Evolutionary conservation across 2,888 invertebrate genomes (phyloP).

Genomic region (Caradrina clavipalpis): DNA sequence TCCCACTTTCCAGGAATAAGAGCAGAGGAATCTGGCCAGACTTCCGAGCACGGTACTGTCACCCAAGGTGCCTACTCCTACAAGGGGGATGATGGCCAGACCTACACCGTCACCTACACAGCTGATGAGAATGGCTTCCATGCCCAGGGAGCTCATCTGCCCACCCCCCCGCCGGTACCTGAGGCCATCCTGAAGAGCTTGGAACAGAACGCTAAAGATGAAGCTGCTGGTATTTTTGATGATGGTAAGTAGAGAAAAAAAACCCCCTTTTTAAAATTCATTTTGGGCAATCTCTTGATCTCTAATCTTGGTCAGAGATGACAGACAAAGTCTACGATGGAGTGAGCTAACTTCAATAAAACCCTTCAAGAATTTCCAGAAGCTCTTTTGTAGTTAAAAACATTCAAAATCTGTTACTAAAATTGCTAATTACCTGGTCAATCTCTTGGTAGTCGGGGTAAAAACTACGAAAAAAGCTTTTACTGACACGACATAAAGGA

Average conservation of each 20-base stretch:
- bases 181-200: slow-evolving; percentile 88
- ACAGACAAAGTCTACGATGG: too few relatives aligned
- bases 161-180: slow-evolving; percentile 91
- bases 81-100: slow-evolving; percentile 90
- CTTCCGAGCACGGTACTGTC: slow-evolving; percentile 77
- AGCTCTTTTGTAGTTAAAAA: too few relatives aligned
- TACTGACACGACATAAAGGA: too few relatives aligned
- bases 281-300: too few relatives aligned
- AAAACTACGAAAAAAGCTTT: too few relatives aligned
- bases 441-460: too few relatives aligned
- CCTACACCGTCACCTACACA: slow-evolving; percentile 89
- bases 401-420: too few relatives aligned
- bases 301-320: too few relatives aligned
- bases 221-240: slow-evolving; percentile 87
- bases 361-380: too few relatives aligned
- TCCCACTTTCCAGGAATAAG: slow-evolving; percentile 84
- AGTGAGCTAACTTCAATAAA: too few relatives aligned
- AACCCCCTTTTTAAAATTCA: too few relatives aligned
- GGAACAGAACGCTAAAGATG: slow-evolving; percentile 87
- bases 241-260: slow-evolving; percentile 79
- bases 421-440: too few relatives aligned
- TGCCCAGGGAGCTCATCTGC: slow-evolving; percentile 90
- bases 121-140: slow-evolving; percentile 92
- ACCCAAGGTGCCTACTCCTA: slow-evolving; percentile 91
- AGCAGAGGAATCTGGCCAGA: slow-evolving; percentile 85